These are phyloP conservation scores for Lagopus leucura DNA, from an alignment of 2,113 vertebrate genomes.

Conservation along the genomic window DNA sequence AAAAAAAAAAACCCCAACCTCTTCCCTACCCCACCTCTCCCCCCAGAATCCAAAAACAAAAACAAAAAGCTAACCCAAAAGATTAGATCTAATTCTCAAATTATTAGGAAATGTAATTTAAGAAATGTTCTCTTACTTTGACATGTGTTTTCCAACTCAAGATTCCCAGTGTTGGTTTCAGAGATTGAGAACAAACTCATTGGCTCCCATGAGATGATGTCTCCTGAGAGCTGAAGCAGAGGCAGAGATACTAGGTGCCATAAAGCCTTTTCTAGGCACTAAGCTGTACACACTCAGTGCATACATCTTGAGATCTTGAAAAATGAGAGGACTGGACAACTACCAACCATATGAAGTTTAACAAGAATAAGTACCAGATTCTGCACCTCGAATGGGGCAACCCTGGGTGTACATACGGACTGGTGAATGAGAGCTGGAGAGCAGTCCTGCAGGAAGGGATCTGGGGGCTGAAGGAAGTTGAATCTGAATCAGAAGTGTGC, in stretches of 20 bases:
- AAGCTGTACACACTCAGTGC: neutral
- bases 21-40: no score
- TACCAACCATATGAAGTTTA: neutral
- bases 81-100: neutral
- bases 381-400: neutral
- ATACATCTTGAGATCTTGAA: neutral
- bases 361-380: neutral
- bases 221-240: neutral
- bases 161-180: neutral
- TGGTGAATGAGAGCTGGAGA: neutral
- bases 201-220: neutral
- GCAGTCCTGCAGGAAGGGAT: neutral
- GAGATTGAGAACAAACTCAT: neutral
- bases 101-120: neutral
- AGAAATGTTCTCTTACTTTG: neutral
- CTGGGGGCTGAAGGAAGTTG: neutral
- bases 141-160: neutral
- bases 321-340: neutral
- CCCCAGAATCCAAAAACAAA: neutral
- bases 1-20: neutral
- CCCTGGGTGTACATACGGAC: no score
- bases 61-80: neutral
- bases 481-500: neutral
- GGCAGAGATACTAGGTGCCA: neutral
- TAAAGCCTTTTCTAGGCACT: neutral